A percentile compares a stretch with the other conserved stretches of the same genome.
Evolutionary conservation across 1,140 invertebrate genomes (phyloP).

Genomic region (Charaxes varanes): DNA sequence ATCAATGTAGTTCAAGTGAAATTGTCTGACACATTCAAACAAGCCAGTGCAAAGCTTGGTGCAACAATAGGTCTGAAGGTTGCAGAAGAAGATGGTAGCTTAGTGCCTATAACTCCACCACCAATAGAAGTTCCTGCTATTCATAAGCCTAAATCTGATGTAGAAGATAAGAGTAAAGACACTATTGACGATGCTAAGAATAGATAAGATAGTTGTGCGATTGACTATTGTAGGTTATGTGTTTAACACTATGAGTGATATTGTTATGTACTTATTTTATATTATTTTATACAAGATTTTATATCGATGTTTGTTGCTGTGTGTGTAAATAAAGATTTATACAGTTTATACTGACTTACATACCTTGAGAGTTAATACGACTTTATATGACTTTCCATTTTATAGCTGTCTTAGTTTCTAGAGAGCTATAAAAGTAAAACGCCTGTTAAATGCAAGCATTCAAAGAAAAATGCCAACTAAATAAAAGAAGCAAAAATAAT

Average conservation of each 20-base stretch:
- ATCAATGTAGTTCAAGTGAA: conserved; percentile 96
- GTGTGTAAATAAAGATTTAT: conserved; percentile 51
- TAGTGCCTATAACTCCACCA: conserved; percentile 59
- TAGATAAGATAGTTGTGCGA: conserved; percentile 31
- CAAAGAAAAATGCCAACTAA: no score
- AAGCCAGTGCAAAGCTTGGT: conserved; percentile 89
- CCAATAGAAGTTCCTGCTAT: conserved; percentile 59
- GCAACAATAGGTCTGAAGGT: conserved; percentile 88
- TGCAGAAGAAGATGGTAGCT: conserved; percentile 78
- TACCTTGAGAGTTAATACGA: no score
- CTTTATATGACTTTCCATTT: no score
- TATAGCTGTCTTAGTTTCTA: no score
- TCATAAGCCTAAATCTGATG: conserved; percentile 45
- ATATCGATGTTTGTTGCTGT: conserved; percentile 33
- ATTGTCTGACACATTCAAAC: conserved; percentile 87
- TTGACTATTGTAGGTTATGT: conserved; percentile 14
- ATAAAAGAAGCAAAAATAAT: no score
- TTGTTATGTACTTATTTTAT: conserved; percentile 27
- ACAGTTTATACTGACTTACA: no score
- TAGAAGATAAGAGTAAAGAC: conserved; percentile 40
- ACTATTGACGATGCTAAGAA: conserved; percentile 40
- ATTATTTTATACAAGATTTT: conserved; percentile 21
- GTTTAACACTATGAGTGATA: conserved; percentile 18
- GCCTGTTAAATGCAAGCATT: no score
- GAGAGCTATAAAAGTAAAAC: no score